Conservation (phyloP, 2,113 vertebrate genomes). For the Tilapia sparmanii region DNA sequence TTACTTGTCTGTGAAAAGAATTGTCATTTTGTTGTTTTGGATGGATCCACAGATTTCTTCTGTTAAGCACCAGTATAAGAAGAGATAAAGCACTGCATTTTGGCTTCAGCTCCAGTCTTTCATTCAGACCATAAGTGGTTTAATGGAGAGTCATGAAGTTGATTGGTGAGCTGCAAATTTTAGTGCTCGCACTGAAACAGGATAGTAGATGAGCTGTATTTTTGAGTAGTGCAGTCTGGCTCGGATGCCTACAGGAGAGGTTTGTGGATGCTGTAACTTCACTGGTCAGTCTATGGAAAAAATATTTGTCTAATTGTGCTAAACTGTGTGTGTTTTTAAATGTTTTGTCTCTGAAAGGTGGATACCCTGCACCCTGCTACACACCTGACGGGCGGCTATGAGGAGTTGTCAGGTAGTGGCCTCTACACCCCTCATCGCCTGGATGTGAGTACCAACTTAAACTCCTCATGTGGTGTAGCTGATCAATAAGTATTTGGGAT, state of each 20-base stretch:
- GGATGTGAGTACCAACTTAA: constrained; percentile 63
- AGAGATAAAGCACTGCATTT: neutral
- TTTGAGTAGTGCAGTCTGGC: neutral
- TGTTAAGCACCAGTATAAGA: neutral
- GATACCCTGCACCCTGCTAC: constrained; percentile 82
- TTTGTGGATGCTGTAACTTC: constrained; percentile 13
- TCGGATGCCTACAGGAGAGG: constrained; percentile 8
- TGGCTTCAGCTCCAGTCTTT: neutral
- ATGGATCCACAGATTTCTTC: constrained; percentile 36
- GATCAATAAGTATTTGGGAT: neutral
- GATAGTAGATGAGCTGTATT: neutral
- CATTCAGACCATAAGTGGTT: neutral
- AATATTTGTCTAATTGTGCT: neutral
- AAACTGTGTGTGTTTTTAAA: neutral
- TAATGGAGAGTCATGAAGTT: neutral
- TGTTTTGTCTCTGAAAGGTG: constrained; percentile 59
- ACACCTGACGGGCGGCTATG: constrained; percentile 81
- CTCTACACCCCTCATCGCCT: constrained; percentile 73
- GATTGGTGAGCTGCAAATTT: neutral
- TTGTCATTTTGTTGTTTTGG: neutral
- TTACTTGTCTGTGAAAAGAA: neutral
- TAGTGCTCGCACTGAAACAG: neutral
- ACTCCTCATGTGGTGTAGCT: neutral
- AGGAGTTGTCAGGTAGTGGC: constrained; percentile 72
- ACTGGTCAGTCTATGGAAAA: neutral